phyloP scores from a whole-genome alignment of 2,888 invertebrate species.

The Eubasilissa splendida region DNA sequence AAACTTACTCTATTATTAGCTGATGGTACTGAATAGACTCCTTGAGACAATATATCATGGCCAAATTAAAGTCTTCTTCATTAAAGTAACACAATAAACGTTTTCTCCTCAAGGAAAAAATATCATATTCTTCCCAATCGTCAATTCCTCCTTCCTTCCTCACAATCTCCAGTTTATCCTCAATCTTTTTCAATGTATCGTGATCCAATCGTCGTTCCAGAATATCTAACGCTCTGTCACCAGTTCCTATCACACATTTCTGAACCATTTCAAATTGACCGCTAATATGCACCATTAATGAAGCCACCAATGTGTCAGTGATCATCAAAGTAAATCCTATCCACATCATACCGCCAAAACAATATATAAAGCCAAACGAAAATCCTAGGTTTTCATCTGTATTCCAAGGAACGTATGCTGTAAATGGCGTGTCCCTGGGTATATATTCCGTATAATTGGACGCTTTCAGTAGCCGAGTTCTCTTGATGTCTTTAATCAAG shows the following conservation, averaged over 20 bases:
- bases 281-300: constrained; percentile 56
- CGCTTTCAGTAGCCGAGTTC: constrained; percentile 34
- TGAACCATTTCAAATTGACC: constrained; percentile 57
- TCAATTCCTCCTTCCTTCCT: constrained; percentile 10
- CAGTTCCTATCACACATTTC: constrained; percentile 47
- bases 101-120: constrained; percentile 30
- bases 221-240: constrained; percentile 42
- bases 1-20: constrained; percentile 51
- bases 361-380: constrained; percentile 46
- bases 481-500: constrained; percentile 46
- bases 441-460: constrained; percentile 47
- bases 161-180: not conserved
- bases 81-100: constrained; percentile 45
- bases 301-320: constrained; percentile 56
- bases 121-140: constrained; percentile 11
- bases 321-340: constrained; percentile 52
- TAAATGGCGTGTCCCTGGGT: constrained; percentile 51
- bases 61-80: constrained; percentile 49
- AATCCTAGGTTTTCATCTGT: constrained; percentile 42
- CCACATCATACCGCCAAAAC: constrained; percentile 52
- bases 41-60: constrained; percentile 50
- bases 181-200: not conserved
- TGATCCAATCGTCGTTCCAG: constrained; percentile 26
- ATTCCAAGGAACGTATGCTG: constrained; percentile 55
- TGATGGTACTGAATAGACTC: constrained; percentile 54